phyloP scores from a whole-genome alignment of 2,113 vertebrate genomes.

The Heloderma charlesbogerti region DNA sequence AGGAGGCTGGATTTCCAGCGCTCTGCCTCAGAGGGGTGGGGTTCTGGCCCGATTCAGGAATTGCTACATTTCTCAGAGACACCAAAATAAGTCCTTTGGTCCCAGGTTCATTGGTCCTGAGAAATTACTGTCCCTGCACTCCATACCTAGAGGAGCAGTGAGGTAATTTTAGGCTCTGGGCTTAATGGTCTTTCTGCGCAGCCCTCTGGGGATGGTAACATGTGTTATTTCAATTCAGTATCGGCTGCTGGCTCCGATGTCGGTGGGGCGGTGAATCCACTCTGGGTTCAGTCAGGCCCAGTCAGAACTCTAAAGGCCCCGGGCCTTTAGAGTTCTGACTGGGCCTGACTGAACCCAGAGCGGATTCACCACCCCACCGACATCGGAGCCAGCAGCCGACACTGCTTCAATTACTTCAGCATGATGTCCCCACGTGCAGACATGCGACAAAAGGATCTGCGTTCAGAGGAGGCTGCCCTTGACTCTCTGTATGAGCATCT shows the following conservation, averaged over 20 bases:
- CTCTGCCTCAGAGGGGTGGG: background rate
- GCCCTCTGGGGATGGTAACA: no score
- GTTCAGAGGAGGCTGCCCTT: background rate
- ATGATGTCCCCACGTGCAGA: background rate
- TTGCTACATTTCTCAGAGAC: background rate
- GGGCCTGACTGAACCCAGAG: no score
- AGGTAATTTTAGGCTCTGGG: background rate
- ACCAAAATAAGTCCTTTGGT: background rate
- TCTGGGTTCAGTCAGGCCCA: no score
- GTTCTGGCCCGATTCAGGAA: background rate
- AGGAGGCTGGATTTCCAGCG: background rate
- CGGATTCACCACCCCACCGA: no score
- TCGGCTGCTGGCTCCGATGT: no score
- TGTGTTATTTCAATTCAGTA: background rate
- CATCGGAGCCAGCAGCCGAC: no score
- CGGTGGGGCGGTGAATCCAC: no score
- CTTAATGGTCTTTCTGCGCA: background rate
- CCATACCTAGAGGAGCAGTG: background rate
- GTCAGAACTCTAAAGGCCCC: no score
- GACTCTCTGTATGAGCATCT: background rate
- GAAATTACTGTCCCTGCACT: no score
- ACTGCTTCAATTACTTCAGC: no score
- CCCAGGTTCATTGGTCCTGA: background rate
- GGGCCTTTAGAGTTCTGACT: background rate
- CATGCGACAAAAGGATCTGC: background rate